A percentile compares a stretch with the other conserved stretches of the same genome.
These are phyloP conservation scores for Novumbra hubbsi DNA, from an alignment of 2,797 vertebrate genomes.

Conservation along the genomic window DNA sequence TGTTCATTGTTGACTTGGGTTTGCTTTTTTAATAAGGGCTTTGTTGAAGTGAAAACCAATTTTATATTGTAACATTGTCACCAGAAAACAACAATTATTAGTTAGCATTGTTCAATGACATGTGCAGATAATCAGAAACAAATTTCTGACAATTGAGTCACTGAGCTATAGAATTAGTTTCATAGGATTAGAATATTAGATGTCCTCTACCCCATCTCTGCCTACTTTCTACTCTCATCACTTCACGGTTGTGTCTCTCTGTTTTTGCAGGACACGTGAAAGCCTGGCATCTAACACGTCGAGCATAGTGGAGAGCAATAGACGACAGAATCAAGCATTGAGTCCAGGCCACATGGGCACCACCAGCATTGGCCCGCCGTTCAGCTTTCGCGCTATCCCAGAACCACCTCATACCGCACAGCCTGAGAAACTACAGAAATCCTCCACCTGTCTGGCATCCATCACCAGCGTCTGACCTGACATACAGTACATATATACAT, in stretches of 20 bases:
- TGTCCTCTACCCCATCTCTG: not conserved
- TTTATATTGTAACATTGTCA: not conserved
- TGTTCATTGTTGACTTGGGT: no score
- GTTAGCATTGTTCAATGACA: not conserved
- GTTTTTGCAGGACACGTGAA: slow-evolving; percentile 87
- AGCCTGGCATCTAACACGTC: slow-evolving; percentile 99
- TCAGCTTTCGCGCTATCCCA: slow-evolving; percentile 90
- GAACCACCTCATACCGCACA: slow-evolving; percentile 85
- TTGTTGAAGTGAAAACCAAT: no score
- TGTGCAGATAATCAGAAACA: not conserved
- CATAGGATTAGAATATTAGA: not conserved
- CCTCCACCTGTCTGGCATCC: slow-evolving; percentile 97
- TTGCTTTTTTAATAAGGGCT: no score
- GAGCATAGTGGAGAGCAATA: slow-evolving; percentile 98
- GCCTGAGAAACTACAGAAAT: slow-evolving; percentile 98
- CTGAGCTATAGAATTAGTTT: not conserved
- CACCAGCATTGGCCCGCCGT: slow-evolving; percentile 84
- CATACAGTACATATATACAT: not conserved
- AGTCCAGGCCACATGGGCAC: slow-evolving; percentile 93
- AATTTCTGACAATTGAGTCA: not conserved
- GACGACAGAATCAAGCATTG: slow-evolving; percentile 93
- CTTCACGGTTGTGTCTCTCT: slow-evolving; percentile 12
- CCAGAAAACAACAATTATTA: not conserved
- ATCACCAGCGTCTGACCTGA: slow-evolving; percentile 96
- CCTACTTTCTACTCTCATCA: not conserved